A percentile compares a stretch with the other conserved stretches of the same genome.
These are phyloP conservation scores for Heterodera schachtii DNA, from an alignment of 1,140 invertebrate genomes.

Conservation along the genomic window DNA sequence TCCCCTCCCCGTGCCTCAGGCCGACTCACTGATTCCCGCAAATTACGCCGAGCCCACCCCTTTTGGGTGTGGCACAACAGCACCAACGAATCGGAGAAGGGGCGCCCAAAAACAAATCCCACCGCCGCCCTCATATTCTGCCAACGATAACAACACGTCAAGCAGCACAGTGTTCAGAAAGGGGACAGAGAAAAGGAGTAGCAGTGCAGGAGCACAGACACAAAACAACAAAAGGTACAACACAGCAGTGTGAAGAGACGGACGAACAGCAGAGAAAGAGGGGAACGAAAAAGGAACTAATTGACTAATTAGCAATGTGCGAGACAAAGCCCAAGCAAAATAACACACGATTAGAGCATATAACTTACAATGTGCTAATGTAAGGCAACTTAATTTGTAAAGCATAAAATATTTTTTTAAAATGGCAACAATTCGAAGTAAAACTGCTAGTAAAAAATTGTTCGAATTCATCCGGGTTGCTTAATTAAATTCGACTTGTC, in stretches of 20 bases:
- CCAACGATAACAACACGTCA: constrained; percentile 38
- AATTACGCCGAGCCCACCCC: constrained; percentile 50
- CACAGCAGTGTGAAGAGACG: constrained; percentile 27
- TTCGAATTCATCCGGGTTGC: no score
- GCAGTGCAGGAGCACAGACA: constrained; percentile 15
- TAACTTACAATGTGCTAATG: no score
- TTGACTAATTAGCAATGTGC: no score
- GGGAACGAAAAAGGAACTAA: no score
- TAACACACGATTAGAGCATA: no score
- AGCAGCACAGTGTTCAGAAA: constrained; percentile 31
- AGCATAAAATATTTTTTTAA: no score
- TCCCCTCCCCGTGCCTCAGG: constrained; percentile 28
- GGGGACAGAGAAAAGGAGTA: constrained; percentile 25
- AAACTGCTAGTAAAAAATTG: no score
- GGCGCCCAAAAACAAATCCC: constrained; percentile 6
- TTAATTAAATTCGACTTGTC: not conserved
- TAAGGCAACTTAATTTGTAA: no score
- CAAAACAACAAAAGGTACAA: constrained; percentile 25
- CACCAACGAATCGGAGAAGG: constrained; percentile 7
- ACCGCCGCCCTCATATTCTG: constrained; percentile 5
- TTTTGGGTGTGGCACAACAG: constrained; percentile 25
- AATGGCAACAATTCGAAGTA: not conserved
- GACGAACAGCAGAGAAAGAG: not conserved
- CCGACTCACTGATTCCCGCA: constrained; percentile 56
- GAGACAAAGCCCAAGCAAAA: no score